Percentiles rank a stretch among this genome's conserved stretches.
These are phyloP conservation scores for Vanessa atalanta DNA, from an alignment of 1,140 invertebrate genomes.

Conservation along the genomic window DNA sequence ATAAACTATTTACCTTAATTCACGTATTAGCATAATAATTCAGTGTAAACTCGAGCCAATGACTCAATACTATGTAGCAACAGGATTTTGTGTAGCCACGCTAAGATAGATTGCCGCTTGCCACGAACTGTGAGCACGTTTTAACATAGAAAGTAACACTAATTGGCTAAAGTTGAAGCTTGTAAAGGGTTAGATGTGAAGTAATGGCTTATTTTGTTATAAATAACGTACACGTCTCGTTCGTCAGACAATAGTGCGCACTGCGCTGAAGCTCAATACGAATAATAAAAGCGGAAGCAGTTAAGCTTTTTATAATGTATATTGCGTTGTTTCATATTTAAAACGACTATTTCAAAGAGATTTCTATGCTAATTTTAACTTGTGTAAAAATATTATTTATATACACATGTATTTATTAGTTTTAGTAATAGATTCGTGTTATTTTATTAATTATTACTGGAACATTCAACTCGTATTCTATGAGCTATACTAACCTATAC, in stretches of 20 bases:
- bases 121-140: slow-evolving; percentile 33
- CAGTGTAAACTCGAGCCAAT: slow-evolving; percentile 21
- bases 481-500: too few relatives aligned
- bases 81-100: slow-evolving; percentile 30
- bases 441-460: too few relatives aligned
- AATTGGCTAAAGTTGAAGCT: slow-evolving; percentile 16
- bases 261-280: not conserved
- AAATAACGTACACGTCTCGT: not conserved
- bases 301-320: too few relatives aligned
- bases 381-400: too few relatives aligned
- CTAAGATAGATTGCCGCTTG: slow-evolving; percentile 29
- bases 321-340: too few relatives aligned
- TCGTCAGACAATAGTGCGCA: not conserved
- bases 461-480: too few relatives aligned
- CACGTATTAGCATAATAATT: slow-evolving; percentile 30
- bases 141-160: slow-evolving; percentile 24
- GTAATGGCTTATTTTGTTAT: slow-evolving; percentile 15
- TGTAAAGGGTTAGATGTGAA: slow-evolving; percentile 21
- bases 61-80: slow-evolving; percentile 32
- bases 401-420: too few relatives aligned
- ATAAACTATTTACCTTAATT: slow-evolving; percentile 29
- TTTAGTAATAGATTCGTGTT: too few relatives aligned
- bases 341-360: too few relatives aligned
- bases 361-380: too few relatives aligned
- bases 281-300: not conserved